phyloP scores from a whole-genome alignment of 2,888 invertebrate species.

The Notocelia uddmanniana region DNA sequence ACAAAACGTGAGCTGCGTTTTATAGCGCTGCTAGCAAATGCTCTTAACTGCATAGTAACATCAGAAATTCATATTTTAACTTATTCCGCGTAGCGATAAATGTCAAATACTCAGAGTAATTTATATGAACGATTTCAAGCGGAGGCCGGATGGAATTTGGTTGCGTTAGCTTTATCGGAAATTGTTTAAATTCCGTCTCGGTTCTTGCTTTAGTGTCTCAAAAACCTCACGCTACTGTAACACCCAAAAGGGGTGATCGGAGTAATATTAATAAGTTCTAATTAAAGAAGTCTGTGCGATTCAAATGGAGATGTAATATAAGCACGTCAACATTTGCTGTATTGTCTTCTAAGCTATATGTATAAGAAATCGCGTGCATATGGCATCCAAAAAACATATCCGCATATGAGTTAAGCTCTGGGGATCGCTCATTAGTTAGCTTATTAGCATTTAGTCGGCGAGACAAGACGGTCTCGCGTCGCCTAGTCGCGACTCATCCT shows the following conservation, averaged over 20 bases:
- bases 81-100: slow-evolving; percentile 7
- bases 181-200: slow-evolving; percentile 6
- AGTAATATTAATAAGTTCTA: neutral
- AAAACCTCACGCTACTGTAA: neutral
- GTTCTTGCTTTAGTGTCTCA: neutral
- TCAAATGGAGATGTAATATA: neutral
- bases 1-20: neutral
- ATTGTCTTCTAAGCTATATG: neutral
- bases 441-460: slow-evolving; percentile 42
- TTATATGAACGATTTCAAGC: neutral
- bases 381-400: slow-evolving; percentile 6
- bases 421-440: slow-evolving; percentile 41
- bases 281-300: neutral
- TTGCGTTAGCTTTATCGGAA: slow-evolving; percentile 21
- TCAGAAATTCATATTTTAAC: neutral
- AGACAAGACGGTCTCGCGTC: slow-evolving; percentile 33
- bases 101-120: neutral
- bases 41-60: neutral
- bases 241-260: neutral
- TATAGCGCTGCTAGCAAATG: neutral
- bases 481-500: slow-evolving; percentile 26
- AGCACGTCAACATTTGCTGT: neutral
- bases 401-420: slow-evolving; percentile 22
- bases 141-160: slow-evolving; percentile 18
- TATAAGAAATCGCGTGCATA: neutral